phyloP scores from a whole-genome alignment of 2,888 invertebrate genomes.

The Ophraella communa region DNA sequence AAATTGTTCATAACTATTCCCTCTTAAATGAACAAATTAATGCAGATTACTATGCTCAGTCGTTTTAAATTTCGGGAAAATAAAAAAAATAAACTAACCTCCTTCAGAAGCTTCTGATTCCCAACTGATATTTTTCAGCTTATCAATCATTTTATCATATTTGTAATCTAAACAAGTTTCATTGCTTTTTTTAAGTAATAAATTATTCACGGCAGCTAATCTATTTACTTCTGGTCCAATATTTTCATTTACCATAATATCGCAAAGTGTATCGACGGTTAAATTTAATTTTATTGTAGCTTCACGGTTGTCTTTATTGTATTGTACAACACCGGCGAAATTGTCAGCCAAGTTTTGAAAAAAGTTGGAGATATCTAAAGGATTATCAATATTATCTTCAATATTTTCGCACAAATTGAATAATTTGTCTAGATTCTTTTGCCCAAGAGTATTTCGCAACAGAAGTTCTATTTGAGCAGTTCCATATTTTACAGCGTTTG shows the following conservation, averaged over 20 bases:
- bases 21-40: no score
- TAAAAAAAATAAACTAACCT: conserved; percentile 58
- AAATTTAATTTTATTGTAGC: conserved; percentile 70
- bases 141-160: conserved; percentile 77
- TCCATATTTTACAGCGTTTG: conserved; percentile 64
- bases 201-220: conserved; percentile 75
- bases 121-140: conserved; percentile 74
- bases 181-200: conserved; percentile 70
- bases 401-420: conserved; percentile 83
- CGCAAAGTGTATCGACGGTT: conserved; percentile 82
- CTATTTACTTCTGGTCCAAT: conserved; percentile 70
- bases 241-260: conserved; percentile 71
- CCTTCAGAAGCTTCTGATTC: conserved; percentile 68
- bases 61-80: neutral
- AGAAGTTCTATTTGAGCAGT: conserved; percentile 60
- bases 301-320: conserved; percentile 90
- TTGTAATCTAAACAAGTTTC: conserved; percentile 84
- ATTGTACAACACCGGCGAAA: conserved; percentile 92
- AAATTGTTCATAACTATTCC: no score
- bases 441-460: conserved; percentile 68
- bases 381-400: conserved; percentile 65
- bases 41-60: no score
- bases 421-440: conserved; percentile 69
- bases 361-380: conserved; percentile 77
- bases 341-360: conserved; percentile 78